Evolutionary conservation across 2,113 vertebrate genomes (phyloP), one percentile per base, ranked within the genome.

Genomic region (Conger conger): DNA sequence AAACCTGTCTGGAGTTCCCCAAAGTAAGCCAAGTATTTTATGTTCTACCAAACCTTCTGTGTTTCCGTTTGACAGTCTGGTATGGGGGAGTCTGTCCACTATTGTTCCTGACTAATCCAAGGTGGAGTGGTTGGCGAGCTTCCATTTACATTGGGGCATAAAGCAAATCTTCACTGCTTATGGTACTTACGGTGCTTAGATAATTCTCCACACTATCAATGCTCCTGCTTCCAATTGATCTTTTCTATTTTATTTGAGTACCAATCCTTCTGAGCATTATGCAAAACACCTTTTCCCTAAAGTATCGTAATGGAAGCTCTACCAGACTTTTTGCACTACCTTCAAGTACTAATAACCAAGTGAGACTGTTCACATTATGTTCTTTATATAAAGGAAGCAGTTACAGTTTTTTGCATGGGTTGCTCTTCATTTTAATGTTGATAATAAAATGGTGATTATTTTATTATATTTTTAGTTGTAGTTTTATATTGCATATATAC

Each of bases 1-100:
- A 94, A 95, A 93, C 92, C 93, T 95, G 88, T 93, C 94, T 92
- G 94, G 93, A 93, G 90, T 92, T 36, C 88, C 94, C 86, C 93
- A 94, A 94, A 94, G 94, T 94, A 94, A 95, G 95, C 92, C 86
- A 82, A 80, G 79, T 73, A 40, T 80, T 82, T 87, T 83, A 80
- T 89, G 76, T 83, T 86, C 80, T 80, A 83, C 30, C 76, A 50
- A 79, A 50, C 85, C 76, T 68, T 86, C 79, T 86, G 82, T 86
- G 53, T 86, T 82, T 86, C 54, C 16, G 92, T 90, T 91, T 91
- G 90, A 90, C 90, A 86, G 89, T 91, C 87, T 93, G 91, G 92
- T 91, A 90, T 84, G 83, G 90, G 91, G 91, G 86, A 87, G 87
- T 90, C 93, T 94, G 90, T 94, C 90, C 89, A 89, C 90, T 94